Evolutionary conservation across 2,113 vertebrate species (phyloP).

Genomic region (Oncorhynchus mykiss): DNA sequence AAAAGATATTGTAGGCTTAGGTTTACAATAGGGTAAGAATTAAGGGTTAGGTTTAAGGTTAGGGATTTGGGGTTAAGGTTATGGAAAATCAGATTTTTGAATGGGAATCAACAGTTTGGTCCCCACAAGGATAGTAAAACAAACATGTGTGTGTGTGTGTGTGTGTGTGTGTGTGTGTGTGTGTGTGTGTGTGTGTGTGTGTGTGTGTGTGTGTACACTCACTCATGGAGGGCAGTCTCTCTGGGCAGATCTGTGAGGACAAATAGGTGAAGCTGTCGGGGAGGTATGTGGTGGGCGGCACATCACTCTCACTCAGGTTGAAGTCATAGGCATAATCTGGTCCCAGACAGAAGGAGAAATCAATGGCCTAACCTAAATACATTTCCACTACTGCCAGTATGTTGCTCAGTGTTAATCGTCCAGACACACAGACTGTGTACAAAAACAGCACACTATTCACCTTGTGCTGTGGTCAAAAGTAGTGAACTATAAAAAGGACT

Average conservation of each 20-base stretch:
- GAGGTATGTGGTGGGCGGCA: slow-evolving; percentile 88
- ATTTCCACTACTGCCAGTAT: background rate
- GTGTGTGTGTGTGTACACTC: slow-evolving; percentile 64
- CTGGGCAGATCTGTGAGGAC: slow-evolving; percentile 85
- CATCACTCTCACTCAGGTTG: slow-evolving; percentile 86
- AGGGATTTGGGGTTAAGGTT: no score
- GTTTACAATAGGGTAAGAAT: no score
- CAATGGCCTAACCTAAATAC: background rate
- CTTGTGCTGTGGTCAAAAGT: no score
- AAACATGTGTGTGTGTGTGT: background rate
- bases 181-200: background rate
- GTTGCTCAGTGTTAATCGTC: no score
- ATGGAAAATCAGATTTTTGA: no score
- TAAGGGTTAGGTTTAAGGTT: no score
- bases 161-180: background rate
- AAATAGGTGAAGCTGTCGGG: slow-evolving; percentile 92
- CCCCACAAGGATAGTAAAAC: no score
- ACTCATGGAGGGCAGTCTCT: slow-evolving; percentile 96
- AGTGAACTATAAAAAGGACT: no score
- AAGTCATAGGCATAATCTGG: slow-evolving; percentile 92
- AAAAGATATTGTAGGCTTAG: no score
- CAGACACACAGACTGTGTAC: no score
- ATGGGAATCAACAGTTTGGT: no score
- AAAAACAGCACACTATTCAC: no score
- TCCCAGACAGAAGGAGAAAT: slow-evolving; percentile 7